Evolutionary conservation across 2,113 vertebrate genomes (phyloP).

Genomic region (Podilymbus podiceps): DNA sequence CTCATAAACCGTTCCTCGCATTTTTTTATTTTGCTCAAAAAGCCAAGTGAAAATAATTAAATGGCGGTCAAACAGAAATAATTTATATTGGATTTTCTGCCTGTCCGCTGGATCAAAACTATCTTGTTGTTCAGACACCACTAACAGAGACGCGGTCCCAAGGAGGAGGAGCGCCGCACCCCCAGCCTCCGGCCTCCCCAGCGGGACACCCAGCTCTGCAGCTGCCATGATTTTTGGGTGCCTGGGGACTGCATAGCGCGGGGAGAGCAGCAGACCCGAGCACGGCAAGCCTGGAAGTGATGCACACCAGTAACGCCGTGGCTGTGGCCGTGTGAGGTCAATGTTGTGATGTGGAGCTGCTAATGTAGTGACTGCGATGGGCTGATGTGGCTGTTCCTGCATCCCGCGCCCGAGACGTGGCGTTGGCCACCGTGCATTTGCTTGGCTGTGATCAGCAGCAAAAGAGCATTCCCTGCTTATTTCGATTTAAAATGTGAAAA

Average conservation of each 20-base stretch:
- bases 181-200: fast-evolving
- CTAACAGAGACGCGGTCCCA: fast-evolving
- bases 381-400: background rate
- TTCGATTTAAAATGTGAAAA: background rate
- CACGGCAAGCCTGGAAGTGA: background rate
- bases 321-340: background rate
- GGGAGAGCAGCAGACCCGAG: fast-evolving
- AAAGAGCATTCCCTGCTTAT: fast-evolving
- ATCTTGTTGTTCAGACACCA: background rate
- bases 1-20: background rate
- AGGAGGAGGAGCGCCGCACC: background rate
- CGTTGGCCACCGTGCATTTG: fast-evolving
- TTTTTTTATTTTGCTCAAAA: background rate
- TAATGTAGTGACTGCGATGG: fast-evolving
- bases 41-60: background rate
- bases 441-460: background rate
- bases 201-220: background rate
- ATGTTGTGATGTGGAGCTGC: background rate
- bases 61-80: background rate
- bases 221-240: background rate
- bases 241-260: too few relatives aligned
- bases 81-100: background rate
- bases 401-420: fast-evolving
- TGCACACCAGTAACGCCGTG: fast-evolving
- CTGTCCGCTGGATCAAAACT: background rate